phyloP scores from a whole-genome alignment of 2,113 vertebrate genomes.

The Jacana jacana region DNA sequence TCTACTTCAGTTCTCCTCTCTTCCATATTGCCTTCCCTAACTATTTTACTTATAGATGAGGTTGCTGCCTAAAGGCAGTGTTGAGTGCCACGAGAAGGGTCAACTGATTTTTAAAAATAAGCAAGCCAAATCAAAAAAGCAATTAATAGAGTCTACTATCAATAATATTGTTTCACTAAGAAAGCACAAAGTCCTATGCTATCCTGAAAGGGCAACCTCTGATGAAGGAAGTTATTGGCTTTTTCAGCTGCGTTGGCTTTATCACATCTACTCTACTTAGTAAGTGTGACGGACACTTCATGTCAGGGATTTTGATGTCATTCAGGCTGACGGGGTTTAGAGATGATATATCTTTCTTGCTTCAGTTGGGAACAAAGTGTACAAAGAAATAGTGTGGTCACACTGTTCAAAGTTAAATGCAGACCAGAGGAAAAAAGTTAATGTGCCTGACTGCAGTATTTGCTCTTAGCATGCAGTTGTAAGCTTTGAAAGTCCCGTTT shows the following conservation, averaged over 20 bases:
- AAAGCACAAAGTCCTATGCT: slow-evolving; percentile 17
- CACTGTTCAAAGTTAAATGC: slow-evolving; percentile 76
- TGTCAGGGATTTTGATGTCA: slow-evolving; percentile 66
- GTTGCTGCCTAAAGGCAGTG: neutral
- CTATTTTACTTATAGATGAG: neutral
- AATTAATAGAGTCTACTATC: neutral
- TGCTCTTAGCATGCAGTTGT: slow-evolving; percentile 76
- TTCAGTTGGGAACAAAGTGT: slow-evolving; percentile 26
- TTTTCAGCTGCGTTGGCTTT: slow-evolving; percentile 80
- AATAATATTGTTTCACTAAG: neutral
- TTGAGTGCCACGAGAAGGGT: neutral
- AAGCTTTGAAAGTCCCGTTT: slow-evolving; percentile 82
- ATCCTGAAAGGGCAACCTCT: slow-evolving; percentile 66
- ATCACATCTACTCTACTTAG: slow-evolving; percentile 70
- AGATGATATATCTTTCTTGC: slow-evolving; percentile 62
- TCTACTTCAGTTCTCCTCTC: neutral
- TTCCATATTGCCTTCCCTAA: neutral
- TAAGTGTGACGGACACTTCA: slow-evolving; percentile 79
- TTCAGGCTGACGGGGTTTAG: slow-evolving; percentile 61
- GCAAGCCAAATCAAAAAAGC: neutral
- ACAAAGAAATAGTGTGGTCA: slow-evolving; percentile 57
- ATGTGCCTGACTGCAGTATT: slow-evolving; percentile 73
- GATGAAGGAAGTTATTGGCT: slow-evolving; percentile 54
- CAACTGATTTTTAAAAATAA: neutral
- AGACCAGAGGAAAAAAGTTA: slow-evolving; percentile 66